Base-by-base conservation (phyloP, 2,888 invertebrate genomes). In the Ennomos erosarius region DNA sequence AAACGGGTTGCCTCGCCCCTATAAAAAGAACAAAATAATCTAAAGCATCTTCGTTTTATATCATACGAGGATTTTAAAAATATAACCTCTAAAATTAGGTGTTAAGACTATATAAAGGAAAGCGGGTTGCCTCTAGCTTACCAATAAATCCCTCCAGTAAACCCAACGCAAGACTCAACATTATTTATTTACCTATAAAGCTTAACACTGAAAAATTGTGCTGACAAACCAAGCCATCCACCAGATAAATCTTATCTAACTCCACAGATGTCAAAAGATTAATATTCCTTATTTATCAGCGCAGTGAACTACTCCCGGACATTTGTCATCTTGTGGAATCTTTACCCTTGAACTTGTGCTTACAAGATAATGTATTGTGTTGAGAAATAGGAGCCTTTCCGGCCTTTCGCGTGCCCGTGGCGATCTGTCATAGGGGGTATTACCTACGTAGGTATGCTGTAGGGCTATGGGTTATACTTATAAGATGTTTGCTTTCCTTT, bases 281-380 rank as follows among this genome's bases (percentile, higher is more conserved):
- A 58, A 58, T 53, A 36, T 33, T 12, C 26, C 35, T 35, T 49
- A 58, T 58, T 58, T 58, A 42, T 50, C 42, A 42, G 10, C 40
- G 35, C 13, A 42, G 51, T 42, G 46, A 39, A 58, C 47, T 53
- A 49, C 44, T 49, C 46, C 51, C 34, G 12, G 12, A 44, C 53
- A 53, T 58, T 58, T 58, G 58, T 58, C 48, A 44, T 26, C 43
- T 44, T 40, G n/a, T n/a, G 40, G 49, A 58, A 58, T 58, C 58
- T 57, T 48, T 34, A 45, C 56, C 56, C 45, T 56, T 56, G 56
- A 56, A 56, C 55, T 50, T 56, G 39, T 38, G 42, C 40, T 34
- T 46, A 56, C 56, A 50, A 51, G 50, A 40, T 46, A 39, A 26
- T 40, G 56, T 39, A 50, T 46, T 44, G 57, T 35, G 50, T 44